Base-by-base conservation (phyloP, 2,113 vertebrate genomes). In the Myanophis thanlyinensis region DNA sequence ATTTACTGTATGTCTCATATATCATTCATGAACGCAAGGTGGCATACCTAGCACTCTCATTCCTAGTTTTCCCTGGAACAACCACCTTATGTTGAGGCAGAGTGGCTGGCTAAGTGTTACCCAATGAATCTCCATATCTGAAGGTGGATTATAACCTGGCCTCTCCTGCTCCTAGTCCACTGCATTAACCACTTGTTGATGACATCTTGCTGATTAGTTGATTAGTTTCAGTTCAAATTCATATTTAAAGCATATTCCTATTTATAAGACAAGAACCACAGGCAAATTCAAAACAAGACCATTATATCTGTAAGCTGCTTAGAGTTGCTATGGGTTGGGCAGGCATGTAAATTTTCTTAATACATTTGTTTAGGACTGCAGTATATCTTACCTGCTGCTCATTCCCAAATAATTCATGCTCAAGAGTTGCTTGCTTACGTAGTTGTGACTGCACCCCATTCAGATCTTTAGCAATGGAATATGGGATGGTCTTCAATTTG, bases 401-500 rank as follows among this genome's bases (percentile, higher is more conserved):
- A 4, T 96, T 97, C 89, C 97, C 97, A 6, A 92, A 88, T 0
- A 99, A 96, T 88, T 99, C 98, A 0, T 96, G 94, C 27, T 99
- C 98, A 94, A 99, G 95, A 25, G 97, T 97, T 87, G 98, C 95
- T 0, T 99, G 98, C 89, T 98, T 98, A 88, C 98, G 97, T 20
- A 98, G 97, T 96, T 99, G 99, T 10, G 97, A 97, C 73, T 97
- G 97, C n/a, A 98, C 97, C 23, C 98, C 98, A 86, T 52, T 97
- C 85, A 98, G 94, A 95, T 99, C 98, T 96, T 97, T 98, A 6
- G 98, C 98, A 94, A 98, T 95, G 11, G 97, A 97, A 87, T 98
- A 98, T 54, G 98, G 98, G 96, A 99, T 98, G 94, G 97, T 97
- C 91, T 98, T 97, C 87, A 97, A 95, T 92, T 98, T 98, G 93